A percentile compares a stretch with the other conserved stretches of the same genome.
Conservation (phyloP, 2,113 vertebrate genomes). For the Sander lucioperca region DNA sequence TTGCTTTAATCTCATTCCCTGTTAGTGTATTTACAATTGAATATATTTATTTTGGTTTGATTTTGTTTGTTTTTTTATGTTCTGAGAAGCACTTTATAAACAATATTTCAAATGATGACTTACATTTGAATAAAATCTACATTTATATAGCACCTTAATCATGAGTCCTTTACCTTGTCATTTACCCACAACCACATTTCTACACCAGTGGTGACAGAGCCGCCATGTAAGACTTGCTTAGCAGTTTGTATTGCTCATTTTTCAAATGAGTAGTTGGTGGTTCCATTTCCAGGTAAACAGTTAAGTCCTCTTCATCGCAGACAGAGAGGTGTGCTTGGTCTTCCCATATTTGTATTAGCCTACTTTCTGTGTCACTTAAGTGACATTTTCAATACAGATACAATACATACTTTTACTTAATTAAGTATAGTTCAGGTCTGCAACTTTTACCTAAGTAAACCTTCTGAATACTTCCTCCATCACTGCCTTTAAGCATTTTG, state of each 20-base stretch:
- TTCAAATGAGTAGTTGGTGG: background rate
- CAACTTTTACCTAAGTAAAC: background rate
- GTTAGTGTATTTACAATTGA: background rate
- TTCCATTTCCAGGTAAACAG: background rate
- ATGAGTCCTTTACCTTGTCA: background rate
- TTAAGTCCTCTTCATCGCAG: background rate
- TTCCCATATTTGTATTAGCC: background rate
- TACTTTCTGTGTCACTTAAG: background rate
- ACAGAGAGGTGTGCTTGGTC: background rate
- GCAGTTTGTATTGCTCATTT: background rate
- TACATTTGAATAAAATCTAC: background rate
- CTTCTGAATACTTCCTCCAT: background rate
- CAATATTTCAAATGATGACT: background rate
- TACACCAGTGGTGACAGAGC: background rate
- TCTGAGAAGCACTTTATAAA: background rate
- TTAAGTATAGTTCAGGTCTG: background rate
- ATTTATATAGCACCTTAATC: background rate
- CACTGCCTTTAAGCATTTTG: background rate
- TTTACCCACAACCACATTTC: background rate
- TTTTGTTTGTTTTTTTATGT: conserved; percentile 15
- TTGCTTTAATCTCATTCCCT: conserved; percentile 6
- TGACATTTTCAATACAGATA: background rate
- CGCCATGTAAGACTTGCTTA: background rate
- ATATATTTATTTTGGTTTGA: background rate
- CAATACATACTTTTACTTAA: background rate